Evolutionary conservation across 2,113 vertebrate species (phyloP).

Genomic region (Menura novaehollandiae): DNA sequence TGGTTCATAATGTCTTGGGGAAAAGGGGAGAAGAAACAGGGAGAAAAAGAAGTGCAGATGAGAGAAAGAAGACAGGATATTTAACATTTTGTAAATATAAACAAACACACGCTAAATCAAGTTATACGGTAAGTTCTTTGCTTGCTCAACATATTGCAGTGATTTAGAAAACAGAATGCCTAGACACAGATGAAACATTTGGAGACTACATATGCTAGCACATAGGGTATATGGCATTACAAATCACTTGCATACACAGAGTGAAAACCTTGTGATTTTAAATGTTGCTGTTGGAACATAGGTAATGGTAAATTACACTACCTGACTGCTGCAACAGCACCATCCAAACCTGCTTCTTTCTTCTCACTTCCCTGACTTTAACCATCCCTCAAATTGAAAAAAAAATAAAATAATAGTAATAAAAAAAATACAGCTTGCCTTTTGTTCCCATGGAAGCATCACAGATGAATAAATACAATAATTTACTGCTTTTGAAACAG

Average conservation of each 20-base stretch:
- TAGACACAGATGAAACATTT: conserved; percentile 50
- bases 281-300: conserved; percentile 6
- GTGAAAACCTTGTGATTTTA: conserved; percentile 16
- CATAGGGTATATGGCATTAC: background rate
- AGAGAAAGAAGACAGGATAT: background rate
- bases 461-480: conserved; percentile 17
- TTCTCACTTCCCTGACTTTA: background rate
- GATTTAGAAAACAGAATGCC: conserved; percentile 35
- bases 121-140: background rate
- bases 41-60: background rate
- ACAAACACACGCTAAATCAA: conserved; percentile 12
- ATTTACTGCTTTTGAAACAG: conserved; percentile 41
- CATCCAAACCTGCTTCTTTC: background rate
- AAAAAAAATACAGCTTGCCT: background rate
- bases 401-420: background rate
- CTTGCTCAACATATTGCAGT: conserved; percentile 45
- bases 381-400: background rate
- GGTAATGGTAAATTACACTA: background rate
- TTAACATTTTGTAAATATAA: conserved; percentile 43
- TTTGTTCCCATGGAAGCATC: background rate
- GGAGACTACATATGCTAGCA: conserved; percentile 42
- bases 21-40: background rate
- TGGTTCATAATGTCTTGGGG: background rate
- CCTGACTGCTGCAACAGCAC: background rate
- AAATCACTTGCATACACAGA: background rate